Evolutionary conservation across 2,888 invertebrate species (phyloP).

Genomic region (Homarus gammarus): DNA sequence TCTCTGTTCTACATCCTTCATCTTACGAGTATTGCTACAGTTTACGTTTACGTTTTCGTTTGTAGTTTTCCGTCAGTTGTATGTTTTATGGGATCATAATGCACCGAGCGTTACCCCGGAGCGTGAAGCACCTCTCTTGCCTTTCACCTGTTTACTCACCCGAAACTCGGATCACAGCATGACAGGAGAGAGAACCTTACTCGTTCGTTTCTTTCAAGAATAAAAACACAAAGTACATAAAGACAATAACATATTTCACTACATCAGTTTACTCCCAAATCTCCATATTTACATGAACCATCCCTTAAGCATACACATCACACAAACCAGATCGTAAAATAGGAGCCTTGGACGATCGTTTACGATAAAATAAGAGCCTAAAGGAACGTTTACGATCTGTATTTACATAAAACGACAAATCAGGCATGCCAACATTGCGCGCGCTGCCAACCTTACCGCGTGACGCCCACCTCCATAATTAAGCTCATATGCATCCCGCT

Average conservation of each 20-base stretch:
- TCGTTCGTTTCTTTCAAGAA: too few relatives aligned
- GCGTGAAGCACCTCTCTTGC: too few relatives aligned
- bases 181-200: too few relatives aligned
- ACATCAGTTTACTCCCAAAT: background rate
- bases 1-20: too few relatives aligned
- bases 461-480: background rate
- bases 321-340: background rate
- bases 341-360: background rate
- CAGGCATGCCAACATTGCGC: background rate
- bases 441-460: background rate
- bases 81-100: too few relatives aligned
- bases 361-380: slow-evolving; percentile 1
- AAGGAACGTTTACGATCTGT: slow-evolving; percentile 4
- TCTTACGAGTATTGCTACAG: too few relatives aligned
- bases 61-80: too few relatives aligned
- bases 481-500: slow-evolving; percentile 18
- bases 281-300: background rate
- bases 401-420: slow-evolving; percentile 5
- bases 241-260: background rate
- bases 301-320: background rate
- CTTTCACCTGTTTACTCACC: too few relatives aligned
- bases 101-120: too few relatives aligned
- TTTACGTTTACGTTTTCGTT: too few relatives aligned
- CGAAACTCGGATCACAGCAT: too few relatives aligned
- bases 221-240: too few relatives aligned